A percentile compares a stretch with the other conserved stretches of the same genome.
These are phyloP conservation scores for Trichomycterus rosablanca DNA, from an alignment of 2,113 vertebrate species.

Conservation along the genomic window DNA sequence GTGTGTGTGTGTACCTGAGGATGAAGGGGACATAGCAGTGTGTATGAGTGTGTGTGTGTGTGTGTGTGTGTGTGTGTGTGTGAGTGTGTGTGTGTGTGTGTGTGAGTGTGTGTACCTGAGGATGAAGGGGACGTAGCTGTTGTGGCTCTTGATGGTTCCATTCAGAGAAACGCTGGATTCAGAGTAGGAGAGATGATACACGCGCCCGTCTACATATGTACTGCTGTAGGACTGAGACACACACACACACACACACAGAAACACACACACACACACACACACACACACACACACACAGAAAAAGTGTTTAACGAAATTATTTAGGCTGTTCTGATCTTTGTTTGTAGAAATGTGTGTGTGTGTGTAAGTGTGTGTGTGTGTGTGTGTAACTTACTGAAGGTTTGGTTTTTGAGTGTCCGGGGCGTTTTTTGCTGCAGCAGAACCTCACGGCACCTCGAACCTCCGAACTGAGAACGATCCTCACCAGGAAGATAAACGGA, in stretches of 20 bases:
- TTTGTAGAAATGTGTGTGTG: background rate
- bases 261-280: too few relatives aligned
- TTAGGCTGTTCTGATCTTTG: too few relatives aligned
- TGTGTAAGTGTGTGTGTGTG: too few relatives aligned
- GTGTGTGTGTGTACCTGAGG: constrained; percentile 65
- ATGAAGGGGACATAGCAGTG: constrained; percentile 91
- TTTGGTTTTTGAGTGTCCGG: constrained; percentile 80
- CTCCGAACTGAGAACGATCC: constrained; percentile 83
- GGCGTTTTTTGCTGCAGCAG: constrained; percentile 74
- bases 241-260: too few relatives aligned
- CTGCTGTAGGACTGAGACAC: constrained; percentile 72
- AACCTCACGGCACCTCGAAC: constrained; percentile 79
- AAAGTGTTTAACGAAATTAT: too few relatives aligned
- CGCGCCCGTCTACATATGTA: constrained; percentile 72
- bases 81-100: constrained; percentile 5
- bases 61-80: background rate
- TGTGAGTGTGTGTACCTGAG: constrained; percentile 64
- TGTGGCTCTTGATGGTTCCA: constrained; percentile 85
- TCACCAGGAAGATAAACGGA: constrained; percentile 85
- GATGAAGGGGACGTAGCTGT: constrained; percentile 90
- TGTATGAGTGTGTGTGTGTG: too few relatives aligned
- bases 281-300: too few relatives aligned
- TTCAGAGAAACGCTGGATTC: constrained; percentile 83
- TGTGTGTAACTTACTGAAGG: constrained; percentile 71
- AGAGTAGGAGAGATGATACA: constrained; percentile 75